Evolutionary conservation across 2,797 vertebrate genomes (phyloP).

Genomic region (Pristis pectinata): DNA sequence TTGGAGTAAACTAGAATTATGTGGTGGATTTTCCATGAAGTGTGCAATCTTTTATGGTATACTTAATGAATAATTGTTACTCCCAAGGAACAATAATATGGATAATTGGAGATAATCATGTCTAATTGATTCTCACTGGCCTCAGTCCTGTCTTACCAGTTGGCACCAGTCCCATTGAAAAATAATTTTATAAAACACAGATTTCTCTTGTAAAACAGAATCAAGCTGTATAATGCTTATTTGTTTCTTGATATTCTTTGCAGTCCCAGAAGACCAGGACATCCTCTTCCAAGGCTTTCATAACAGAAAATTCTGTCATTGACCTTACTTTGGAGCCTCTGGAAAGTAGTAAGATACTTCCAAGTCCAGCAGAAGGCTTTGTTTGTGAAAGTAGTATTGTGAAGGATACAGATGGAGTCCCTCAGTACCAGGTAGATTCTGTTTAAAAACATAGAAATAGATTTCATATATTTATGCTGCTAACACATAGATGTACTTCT

Average conservation of each 20-base stretch:
- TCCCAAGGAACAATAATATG: background rate
- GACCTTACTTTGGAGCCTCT: constrained; percentile 6
- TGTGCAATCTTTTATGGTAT: background rate
- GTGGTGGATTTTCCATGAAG: background rate
- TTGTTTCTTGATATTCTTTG: background rate
- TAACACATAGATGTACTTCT: background rate
- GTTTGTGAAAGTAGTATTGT: constrained; percentile 22
- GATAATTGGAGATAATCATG: background rate
- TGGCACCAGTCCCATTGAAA: background rate
- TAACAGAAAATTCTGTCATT: constrained; percentile 16
- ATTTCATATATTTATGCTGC: background rate
- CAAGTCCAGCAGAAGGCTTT: background rate
- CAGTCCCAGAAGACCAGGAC: background rate
- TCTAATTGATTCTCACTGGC: background rate
- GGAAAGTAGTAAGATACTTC: constrained; percentile 5
- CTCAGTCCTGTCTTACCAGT: background rate
- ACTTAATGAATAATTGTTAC: background rate
- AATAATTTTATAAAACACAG: background rate
- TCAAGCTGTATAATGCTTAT: background rate
- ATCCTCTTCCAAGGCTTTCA: background rate
- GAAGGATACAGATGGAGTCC: constrained; percentile 11
- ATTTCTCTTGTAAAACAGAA: background rate
- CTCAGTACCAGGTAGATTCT: constrained; percentile 29
- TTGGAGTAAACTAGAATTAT: background rate
- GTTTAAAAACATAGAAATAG: background rate